phyloP scores from a whole-genome alignment of 1,140 invertebrate species.

The Dinothrombium tinctorium region DNA sequence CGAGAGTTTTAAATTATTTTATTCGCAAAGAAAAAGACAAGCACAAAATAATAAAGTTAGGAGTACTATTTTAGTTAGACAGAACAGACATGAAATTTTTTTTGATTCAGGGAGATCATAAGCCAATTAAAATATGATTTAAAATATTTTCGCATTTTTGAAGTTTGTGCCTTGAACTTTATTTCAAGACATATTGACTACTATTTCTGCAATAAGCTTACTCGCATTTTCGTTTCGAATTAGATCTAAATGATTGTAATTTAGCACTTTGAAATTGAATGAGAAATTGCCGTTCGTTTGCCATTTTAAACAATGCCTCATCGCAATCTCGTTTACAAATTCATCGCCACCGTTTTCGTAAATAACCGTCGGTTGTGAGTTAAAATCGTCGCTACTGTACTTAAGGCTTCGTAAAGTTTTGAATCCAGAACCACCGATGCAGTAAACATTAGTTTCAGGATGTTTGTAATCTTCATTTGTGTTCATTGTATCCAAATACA shows the following conservation, averaged over 20 bases:
- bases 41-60: no score
- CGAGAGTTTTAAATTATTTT: no score
- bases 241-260: background rate
- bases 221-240: background rate
- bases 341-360: slow-evolving; percentile 2
- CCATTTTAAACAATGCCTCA: background rate
- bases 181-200: no score
- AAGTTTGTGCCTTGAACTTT: no score
- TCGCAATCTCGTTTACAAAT: background rate
- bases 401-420: background rate
- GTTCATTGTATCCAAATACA: slow-evolving; percentile 1
- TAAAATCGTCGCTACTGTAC: background rate
- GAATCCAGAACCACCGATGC: background rate
- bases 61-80: no score
- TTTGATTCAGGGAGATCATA: no score
- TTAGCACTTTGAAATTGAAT: background rate
- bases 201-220: background rate
- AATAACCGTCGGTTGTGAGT: background rate
- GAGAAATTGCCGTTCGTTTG: background rate
- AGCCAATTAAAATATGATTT: no score
- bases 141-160: no score
- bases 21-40: no score
- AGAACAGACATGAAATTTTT: no score
- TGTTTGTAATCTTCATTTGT: background rate
- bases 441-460: slow-evolving; percentile 3